Evolutionary conservation across 2,113 vertebrate species (phyloP).

Genomic region (Nanorana parkeri): DNA sequence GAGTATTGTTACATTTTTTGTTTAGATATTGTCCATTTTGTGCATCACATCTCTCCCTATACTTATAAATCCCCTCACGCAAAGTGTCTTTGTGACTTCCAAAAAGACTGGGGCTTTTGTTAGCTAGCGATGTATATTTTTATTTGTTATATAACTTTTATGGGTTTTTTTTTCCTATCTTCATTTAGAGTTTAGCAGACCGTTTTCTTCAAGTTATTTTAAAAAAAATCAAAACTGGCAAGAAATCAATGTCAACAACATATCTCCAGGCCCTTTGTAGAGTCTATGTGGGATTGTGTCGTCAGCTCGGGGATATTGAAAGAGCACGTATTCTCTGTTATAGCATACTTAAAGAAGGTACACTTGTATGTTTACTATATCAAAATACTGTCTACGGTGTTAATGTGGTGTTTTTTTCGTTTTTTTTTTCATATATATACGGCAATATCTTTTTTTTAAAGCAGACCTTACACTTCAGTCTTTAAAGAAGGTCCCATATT

Average conservation of each 20-base stretch:
- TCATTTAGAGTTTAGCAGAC: slow-evolving; percentile 73
- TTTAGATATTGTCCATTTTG: no score
- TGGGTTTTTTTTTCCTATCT: neutral
- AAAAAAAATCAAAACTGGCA: slow-evolving; percentile 80
- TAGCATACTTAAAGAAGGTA: slow-evolving; percentile 89
- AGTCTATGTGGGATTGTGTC: slow-evolving; percentile 87
- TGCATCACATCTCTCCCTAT: no score
- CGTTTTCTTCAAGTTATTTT: slow-evolving; percentile 78
- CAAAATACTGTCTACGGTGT: neutral
- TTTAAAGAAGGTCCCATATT: no score
- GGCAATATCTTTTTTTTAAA: no score
- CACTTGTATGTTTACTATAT: neutral
- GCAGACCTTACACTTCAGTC: no score
- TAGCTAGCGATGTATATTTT: no score
- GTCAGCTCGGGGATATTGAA: slow-evolving; percentile 82
- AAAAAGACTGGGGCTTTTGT: no score
- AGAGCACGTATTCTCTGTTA: slow-evolving; percentile 88
- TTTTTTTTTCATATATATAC: no score
- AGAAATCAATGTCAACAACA: slow-evolving; percentile 61
- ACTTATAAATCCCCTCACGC: no score
- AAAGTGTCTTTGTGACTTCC: no score
- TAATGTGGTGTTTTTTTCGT: slow-evolving; percentile 12
- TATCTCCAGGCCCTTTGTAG: slow-evolving; percentile 85
- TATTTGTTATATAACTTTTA: neutral
- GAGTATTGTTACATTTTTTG: no score